Conservation (phyloP, 2,797 vertebrate genomes). For the Periparus ater region DNA sequence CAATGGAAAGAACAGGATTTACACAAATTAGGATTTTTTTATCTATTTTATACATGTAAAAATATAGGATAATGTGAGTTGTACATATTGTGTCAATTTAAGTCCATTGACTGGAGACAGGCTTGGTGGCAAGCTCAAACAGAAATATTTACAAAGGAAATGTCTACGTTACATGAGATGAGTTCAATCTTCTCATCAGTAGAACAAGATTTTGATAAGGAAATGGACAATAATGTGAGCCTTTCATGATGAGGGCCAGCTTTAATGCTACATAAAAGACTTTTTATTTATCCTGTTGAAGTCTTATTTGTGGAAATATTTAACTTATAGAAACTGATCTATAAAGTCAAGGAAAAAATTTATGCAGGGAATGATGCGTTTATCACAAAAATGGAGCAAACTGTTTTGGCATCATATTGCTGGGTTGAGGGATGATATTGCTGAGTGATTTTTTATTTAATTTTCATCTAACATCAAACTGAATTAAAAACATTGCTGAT, state of each 20-base stretch:
- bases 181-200: background rate
- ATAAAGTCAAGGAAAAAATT: background rate
- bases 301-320: background rate
- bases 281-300: background rate
- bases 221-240: background rate
- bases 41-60: background rate
- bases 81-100: fast-evolving
- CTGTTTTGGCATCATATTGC: background rate
- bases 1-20: background rate
- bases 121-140: background rate
- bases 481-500: background rate
- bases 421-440: background rate
- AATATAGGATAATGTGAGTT: background rate
- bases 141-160: background rate
- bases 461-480: slow-evolving; percentile 13
- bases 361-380: background rate
- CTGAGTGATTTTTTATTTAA: background rate
- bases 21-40: background rate
- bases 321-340: background rate
- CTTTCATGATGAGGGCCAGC: background rate
- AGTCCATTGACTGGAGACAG: background rate
- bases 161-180: background rate
- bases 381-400: background rate
- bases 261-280: background rate
- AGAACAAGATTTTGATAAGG: background rate